Evolutionary conservation across 2,113 vertebrate species (phyloP).

Genomic region (Calyptomena viridis): DNA sequence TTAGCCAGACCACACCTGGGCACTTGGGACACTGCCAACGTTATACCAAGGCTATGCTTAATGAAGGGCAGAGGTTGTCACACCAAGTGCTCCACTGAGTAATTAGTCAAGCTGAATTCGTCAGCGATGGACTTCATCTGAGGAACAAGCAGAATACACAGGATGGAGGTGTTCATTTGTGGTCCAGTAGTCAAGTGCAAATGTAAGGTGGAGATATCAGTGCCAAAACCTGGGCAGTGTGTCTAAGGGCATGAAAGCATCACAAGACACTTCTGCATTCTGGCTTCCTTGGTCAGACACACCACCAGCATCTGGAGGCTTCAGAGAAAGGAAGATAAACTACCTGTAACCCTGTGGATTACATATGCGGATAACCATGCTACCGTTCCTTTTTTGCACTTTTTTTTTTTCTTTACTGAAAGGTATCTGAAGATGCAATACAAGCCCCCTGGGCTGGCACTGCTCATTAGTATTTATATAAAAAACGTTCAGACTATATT

Average conservation of each 20-base stretch:
- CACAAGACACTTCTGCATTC: not conserved
- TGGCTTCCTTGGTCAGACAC: not conserved
- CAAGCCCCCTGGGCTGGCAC: not conserved
- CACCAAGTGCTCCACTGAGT: not conserved
- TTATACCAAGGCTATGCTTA: not conserved
- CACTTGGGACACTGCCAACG: rapidly evolving
- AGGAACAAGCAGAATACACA: not conserved
- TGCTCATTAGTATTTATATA: not conserved
- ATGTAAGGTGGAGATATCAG: not conserved
- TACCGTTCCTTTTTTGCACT: not conserved
- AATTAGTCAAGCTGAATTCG: not conserved
- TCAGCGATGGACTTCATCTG: not conserved
- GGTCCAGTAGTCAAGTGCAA: not conserved
- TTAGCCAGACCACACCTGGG: not conserved
- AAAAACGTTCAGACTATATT: not conserved
- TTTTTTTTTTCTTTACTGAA: not conserved
- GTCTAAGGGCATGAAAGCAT: not conserved
- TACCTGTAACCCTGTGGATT: not conserved
- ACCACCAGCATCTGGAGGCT: not conserved
- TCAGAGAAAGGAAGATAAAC: not conserved
- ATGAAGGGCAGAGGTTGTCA: not conserved
- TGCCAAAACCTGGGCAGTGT: not conserved
- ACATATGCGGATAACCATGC: not conserved
- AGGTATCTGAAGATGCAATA: not conserved
- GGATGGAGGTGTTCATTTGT: rapidly evolving